Base-by-base conservation (phyloP, 23 tunicate species). In the Botrylloides violaceus region DNA sequence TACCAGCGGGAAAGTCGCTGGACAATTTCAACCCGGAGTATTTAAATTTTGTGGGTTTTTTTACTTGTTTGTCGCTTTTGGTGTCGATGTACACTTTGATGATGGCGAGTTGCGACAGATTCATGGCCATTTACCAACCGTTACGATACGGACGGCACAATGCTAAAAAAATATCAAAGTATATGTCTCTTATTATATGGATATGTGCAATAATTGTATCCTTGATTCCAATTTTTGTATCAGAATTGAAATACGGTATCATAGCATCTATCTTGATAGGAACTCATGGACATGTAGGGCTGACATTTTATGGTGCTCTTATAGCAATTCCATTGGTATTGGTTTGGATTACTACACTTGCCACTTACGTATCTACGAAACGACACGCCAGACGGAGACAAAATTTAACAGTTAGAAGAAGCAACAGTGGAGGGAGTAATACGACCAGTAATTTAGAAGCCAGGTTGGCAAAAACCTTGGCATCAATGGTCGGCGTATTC, bases 81-180 rank as follows among this genome's bases (percentile, higher is more conserved):
- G 86, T 87, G 5, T 87, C 95, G 4, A 68, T 87, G 21, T 87
- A 80, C 34, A 75, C 95, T 22, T 53, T 87, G 4, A 76, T 78
- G 43, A 71, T 77, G 64, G 95, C 95, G 2, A 78, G 95, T 6
- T 87, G 76, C 29, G 95, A 87, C 30, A 58, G 95, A 36, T 66
- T 87, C 24, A 79, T 77, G 20, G 82, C 84, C 22, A 84, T 87
- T 4, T 63, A 75, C 63, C 64, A 58, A 12, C 95, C 95, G 4
- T 32, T 87, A 23, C 29, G 70, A 0, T 87, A 87, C 75, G 60
- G 81, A 56, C 76, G 84, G 49, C 78, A 87, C 35, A 80, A 34
- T 43, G 95, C 95, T 6, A 74, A 87, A 32, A 53, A 47, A 47
- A 29, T 71, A 19, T 81, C 95, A 6, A 80, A 35, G n/a, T 33